Evolutionary conservation across 2,113 vertebrate species (phyloP).

Genomic region (Cyanoliseus patagonus): DNA sequence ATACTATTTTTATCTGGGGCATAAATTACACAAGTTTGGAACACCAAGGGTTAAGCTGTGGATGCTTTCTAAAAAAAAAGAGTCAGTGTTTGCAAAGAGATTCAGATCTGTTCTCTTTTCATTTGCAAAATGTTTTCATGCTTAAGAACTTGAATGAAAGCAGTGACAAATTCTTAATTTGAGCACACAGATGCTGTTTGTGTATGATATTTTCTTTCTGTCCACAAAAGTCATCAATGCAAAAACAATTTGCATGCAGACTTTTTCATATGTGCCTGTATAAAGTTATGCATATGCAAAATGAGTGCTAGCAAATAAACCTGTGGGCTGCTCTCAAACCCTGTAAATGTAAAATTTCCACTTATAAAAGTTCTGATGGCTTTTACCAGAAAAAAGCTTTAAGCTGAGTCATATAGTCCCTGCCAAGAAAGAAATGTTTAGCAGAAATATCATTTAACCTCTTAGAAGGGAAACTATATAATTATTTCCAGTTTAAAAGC

Average conservation of each 20-base stretch:
- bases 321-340: background rate
- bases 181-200: slow-evolving; percentile 23
- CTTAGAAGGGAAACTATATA: background rate
- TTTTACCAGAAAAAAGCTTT: background rate
- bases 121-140: slow-evolving; percentile 11
- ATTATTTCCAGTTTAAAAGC: background rate
- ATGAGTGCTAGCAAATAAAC: background rate
- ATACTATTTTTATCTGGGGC: background rate
- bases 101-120: background rate
- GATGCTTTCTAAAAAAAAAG: background rate
- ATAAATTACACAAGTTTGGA: background rate
- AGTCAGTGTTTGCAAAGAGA: background rate
- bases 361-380: background rate
- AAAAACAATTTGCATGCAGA: background rate
- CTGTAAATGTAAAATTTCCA: background rate
- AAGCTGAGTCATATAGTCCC: background rate
- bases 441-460: background rate
- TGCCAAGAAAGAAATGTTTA: background rate
- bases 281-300: background rate
- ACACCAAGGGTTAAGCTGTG: background rate
- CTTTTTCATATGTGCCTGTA: background rate
- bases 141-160: slow-evolving; percentile 19
- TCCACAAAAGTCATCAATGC: slow-evolving; percentile 14
- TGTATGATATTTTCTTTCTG: background rate
- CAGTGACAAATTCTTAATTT: slow-evolving; percentile 25